Conservation (phyloP, 2,797 vertebrate genomes). For the Mus spretus region DNA sequence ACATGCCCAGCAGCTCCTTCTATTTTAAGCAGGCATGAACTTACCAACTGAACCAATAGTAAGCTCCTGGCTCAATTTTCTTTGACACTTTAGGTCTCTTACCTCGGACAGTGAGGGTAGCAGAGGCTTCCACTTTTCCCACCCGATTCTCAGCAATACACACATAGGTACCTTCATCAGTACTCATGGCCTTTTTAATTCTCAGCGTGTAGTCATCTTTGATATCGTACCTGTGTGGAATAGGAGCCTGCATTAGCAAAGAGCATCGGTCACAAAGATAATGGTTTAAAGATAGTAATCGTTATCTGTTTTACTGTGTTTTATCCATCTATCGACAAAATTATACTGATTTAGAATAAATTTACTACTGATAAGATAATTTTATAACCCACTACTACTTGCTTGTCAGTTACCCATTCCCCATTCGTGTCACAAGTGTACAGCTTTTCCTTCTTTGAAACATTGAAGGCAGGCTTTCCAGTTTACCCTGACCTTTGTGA, state of each 20-base stretch:
- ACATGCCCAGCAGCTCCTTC: too few species aligned
- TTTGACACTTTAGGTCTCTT: constrained; percentile 82
- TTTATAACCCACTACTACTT: neutral
- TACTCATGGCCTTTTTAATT: constrained; percentile 94
- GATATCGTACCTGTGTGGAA: constrained; percentile 94
- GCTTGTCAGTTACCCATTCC: neutral
- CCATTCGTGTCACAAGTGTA: neutral
- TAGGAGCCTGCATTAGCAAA: constrained; percentile 58
- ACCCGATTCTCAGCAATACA: constrained; percentile 98
- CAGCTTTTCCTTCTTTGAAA: neutral
- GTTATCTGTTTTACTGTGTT: neutral
- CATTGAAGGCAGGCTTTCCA: neutral
- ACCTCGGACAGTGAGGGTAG: constrained; percentile 98
- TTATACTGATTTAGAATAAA: neutral
- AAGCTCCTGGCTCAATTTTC: neutral
- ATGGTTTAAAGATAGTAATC: neutral
- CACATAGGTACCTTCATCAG: constrained; percentile 95
- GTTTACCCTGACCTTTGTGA: neutral
- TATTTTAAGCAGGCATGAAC: constrained; percentile 1
- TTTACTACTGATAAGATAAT: neutral
- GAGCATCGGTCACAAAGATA: neutral
- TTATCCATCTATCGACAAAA: neutral
- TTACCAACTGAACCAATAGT: constrained; percentile 37
- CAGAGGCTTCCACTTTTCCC: constrained; percentile 96
- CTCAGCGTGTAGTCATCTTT: constrained; percentile 97